Evolutionary conservation across 2,888 invertebrate genomes (phyloP).

Genomic region (Epiblema foenella): DNA sequence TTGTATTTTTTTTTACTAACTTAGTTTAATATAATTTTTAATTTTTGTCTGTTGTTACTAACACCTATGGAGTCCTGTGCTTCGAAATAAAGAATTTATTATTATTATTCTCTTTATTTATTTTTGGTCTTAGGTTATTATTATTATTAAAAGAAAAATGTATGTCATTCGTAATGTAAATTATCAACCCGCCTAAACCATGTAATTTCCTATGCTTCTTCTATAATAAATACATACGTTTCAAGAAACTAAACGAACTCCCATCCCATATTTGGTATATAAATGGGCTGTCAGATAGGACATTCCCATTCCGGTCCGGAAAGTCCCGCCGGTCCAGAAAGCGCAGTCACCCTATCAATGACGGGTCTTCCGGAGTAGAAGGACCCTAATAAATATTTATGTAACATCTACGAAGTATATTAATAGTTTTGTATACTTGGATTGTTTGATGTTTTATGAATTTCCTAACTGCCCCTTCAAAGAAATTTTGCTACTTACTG

Average conservation of each 20-base stretch:
- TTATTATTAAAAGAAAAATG: too few species aligned
- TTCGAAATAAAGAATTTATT: too few species aligned
- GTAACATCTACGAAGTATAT: conserved; percentile 52
- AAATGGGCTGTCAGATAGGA: conserved; percentile 40
- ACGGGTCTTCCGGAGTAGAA: conserved; percentile 54
- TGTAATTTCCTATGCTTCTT: neutral
- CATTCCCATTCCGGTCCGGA: conserved; percentile 35
- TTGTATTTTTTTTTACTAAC: too few species aligned
- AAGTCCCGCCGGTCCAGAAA: conserved; percentile 30
- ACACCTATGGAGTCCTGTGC: too few species aligned
- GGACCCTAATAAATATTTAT: conserved; percentile 77
- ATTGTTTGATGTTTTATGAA: conserved; percentile 40
- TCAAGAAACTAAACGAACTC: conserved; percentile 39
- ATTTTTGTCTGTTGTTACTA: too few species aligned
- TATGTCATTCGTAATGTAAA: too few species aligned
- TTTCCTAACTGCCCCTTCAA: conserved; percentile 30
- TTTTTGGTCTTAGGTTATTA: too few species aligned
- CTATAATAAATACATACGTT: conserved; percentile 30
- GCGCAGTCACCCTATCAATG: conserved; percentile 51
- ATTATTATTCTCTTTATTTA: too few species aligned
- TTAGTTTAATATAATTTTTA: too few species aligned
- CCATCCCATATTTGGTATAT: conserved; percentile 36
- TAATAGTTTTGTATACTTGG: conserved; percentile 36
- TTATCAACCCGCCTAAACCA: too few species aligned
- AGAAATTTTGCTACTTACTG: conserved; percentile 14